Conservation (phyloP, 2,797 vertebrate species). For the Discoglossus pictus region DNA sequence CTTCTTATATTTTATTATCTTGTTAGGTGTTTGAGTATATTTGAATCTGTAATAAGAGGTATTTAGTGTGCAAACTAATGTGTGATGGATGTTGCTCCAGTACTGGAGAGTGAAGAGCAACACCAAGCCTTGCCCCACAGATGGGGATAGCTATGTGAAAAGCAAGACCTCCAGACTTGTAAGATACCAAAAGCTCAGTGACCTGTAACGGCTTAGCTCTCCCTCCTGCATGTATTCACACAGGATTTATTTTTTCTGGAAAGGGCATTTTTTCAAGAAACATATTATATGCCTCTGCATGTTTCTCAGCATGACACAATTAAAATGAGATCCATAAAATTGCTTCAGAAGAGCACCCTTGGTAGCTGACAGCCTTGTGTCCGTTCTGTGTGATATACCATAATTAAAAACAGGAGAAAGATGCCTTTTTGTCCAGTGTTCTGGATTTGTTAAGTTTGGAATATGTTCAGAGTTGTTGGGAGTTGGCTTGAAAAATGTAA, state of each 20-base stretch:
- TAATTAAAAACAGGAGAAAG: slow-evolving; percentile 33
- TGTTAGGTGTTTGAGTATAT: too few relatives aligned
- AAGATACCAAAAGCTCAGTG: slow-evolving; percentile 52
- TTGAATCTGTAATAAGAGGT: too few relatives aligned
- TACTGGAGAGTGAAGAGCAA: slow-evolving; percentile 49
- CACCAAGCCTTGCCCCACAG: slow-evolving; percentile 49
- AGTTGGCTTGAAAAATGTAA: background rate
- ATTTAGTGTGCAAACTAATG: too few relatives aligned
- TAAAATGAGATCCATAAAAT: slow-evolving; percentile 40
- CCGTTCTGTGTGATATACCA: slow-evolving; percentile 33
- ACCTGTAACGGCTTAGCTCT: slow-evolving; percentile 49
- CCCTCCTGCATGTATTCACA: slow-evolving; percentile 52
- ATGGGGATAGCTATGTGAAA: slow-evolving; percentile 57
- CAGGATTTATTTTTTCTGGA: slow-evolving; percentile 40
- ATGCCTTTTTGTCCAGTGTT: slow-evolving; percentile 15
- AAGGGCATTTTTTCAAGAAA: slow-evolving; percentile 12
- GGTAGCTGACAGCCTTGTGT: slow-evolving; percentile 11
- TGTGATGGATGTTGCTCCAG: too few relatives aligned
- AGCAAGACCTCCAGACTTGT: slow-evolving; percentile 50
- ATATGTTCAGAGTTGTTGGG: slow-evolving; percentile 21
- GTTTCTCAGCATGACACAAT: slow-evolving; percentile 14
- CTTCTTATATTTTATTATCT: too few relatives aligned
- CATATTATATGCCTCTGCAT: slow-evolving; percentile 29
- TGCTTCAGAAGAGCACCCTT: slow-evolving; percentile 22
- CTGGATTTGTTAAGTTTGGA: slow-evolving; percentile 24